These are phyloP conservation scores for Corapipo altera DNA, from an alignment of 2,113 vertebrate genomes.

Conservation along the genomic window DNA sequence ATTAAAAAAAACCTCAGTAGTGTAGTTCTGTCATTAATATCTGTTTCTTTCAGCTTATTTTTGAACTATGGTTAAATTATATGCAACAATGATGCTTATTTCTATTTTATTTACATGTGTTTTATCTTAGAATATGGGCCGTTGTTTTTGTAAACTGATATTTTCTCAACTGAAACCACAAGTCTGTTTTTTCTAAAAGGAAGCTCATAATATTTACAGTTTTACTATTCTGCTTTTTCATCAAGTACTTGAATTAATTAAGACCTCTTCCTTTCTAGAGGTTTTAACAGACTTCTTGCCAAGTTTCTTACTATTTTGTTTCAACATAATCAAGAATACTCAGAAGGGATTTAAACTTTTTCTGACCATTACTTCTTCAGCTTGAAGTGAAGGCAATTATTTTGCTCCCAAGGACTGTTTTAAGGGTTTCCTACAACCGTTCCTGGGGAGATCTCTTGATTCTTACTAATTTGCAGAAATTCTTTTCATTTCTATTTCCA, in stretches of 20 bases:
- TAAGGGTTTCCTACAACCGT: neutral
- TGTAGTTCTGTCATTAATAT: neutral
- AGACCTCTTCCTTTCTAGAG: neutral
- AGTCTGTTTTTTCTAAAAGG: neutral
- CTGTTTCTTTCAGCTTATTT: neutral
- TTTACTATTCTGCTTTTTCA: neutral
- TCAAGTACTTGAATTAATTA: neutral
- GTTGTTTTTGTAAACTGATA: neutral
- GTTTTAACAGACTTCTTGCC: neutral
- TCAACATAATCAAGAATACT: neutral
- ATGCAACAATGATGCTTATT: neutral
- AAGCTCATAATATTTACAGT: neutral
- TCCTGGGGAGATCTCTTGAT: neutral
- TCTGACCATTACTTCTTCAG: neutral
- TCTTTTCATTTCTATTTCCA: neutral
- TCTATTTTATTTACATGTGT: neutral
- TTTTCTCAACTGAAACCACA: neutral
- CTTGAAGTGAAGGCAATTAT: constrained; percentile 20
- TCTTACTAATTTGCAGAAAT: constrained; percentile 19
- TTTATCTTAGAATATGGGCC: neutral
- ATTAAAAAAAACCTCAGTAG: neutral
- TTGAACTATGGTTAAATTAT: neutral
- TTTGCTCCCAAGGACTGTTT: neutral
- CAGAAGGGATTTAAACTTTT: neutral
- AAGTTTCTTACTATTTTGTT: neutral